Percentiles rank a stretch among this genome's conserved stretches.
Conservation (phyloP, 2,113 vertebrate species). For the Seriola rivoliana region DNA sequence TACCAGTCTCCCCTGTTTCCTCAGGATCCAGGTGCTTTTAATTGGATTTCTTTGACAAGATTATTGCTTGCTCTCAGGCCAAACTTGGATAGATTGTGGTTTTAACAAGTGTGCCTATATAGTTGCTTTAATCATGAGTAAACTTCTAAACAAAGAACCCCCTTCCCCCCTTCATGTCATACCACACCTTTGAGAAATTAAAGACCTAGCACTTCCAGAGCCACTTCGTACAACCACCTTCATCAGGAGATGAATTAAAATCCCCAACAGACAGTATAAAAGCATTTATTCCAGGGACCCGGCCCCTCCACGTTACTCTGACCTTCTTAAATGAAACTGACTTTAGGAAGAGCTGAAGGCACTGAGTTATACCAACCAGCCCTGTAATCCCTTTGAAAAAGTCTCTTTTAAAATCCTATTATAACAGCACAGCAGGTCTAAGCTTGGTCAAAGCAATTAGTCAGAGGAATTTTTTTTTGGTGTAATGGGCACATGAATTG, state of each 20-base stretch:
- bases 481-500: slow-evolving; percentile 13
- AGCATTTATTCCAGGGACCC: slow-evolving; percentile 38
- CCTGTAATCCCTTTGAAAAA: slow-evolving; percentile 56
- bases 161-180: not conserved
- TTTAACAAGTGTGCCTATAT: slow-evolving; percentile 35
- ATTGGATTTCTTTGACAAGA: slow-evolving; percentile 72
- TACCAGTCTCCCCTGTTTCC: slow-evolving; percentile 59
- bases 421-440: slow-evolving; percentile 39
- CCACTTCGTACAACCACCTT: slow-evolving; percentile 6
- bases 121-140: slow-evolving; percentile 43
- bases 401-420: slow-evolving; percentile 59
- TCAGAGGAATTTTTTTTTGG: slow-evolving; percentile 25
- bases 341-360: slow-evolving; percentile 40
- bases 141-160: slow-evolving; percentile 48
- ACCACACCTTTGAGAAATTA: slow-evolving; percentile 11
- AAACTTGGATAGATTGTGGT: slow-evolving; percentile 23
- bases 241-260: slow-evolving; percentile 33
- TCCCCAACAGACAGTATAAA: slow-evolving; percentile 38
- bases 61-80: slow-evolving; percentile 54
- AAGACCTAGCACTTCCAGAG: not conserved
- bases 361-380: slow-evolving; percentile 39
- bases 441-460: slow-evolving; percentile 53
- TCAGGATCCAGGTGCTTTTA: slow-evolving; percentile 69
- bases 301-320: slow-evolving; percentile 38
- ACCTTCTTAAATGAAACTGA: slow-evolving; percentile 65